Evolutionary conservation across 2,888 invertebrate species (phyloP).

Genomic region (Polylopha cassiicola): DNA sequence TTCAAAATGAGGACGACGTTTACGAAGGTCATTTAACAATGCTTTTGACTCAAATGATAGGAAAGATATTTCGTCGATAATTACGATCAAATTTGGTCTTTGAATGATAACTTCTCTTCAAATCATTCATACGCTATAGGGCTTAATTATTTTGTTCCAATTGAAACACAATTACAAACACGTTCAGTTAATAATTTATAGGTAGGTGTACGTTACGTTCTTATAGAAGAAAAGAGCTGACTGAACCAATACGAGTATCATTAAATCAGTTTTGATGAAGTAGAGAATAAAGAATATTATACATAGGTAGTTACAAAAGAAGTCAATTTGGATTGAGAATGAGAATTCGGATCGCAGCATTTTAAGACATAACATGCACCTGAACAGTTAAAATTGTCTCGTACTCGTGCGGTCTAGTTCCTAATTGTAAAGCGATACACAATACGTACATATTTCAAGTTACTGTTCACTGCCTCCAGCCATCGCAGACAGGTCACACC

Average conservation of each 20-base stretch:
- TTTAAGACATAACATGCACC: too few relatives aligned
- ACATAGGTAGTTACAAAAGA: slow-evolving; percentile 13
- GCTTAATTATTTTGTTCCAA: too few relatives aligned
- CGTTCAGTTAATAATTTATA: too few relatives aligned
- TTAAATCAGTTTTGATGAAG: slow-evolving; percentile 10
- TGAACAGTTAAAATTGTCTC: slow-evolving; percentile 19
- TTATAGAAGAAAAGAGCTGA: too few relatives aligned
- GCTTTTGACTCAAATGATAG: neutral
- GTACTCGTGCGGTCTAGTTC: slow-evolving; percentile 20
- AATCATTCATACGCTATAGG: too few relatives aligned
- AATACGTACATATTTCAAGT: slow-evolving; percentile 21
- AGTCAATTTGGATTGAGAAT: slow-evolving; percentile 15
- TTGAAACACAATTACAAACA: too few relatives aligned
- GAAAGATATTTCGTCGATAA: neutral
- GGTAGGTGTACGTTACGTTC: too few relatives aligned
- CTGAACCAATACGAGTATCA: slow-evolving; percentile 14
- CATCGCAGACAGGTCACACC: slow-evolving; percentile 28
- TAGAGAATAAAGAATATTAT: slow-evolving; percentile 4
- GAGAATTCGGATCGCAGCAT: slow-evolving; percentile 12
- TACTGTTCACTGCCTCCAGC: slow-evolving; percentile 26
- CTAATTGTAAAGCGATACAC: slow-evolving; percentile 27
- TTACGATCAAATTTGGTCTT: too few relatives aligned
- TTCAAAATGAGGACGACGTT: slow-evolving; percentile 16
- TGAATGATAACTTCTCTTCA: too few relatives aligned
- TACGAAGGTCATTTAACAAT: slow-evolving; percentile 4